phyloP scores from a whole-genome alignment of 2,888 invertebrate species.

The Drosophila meridiana region DNA sequence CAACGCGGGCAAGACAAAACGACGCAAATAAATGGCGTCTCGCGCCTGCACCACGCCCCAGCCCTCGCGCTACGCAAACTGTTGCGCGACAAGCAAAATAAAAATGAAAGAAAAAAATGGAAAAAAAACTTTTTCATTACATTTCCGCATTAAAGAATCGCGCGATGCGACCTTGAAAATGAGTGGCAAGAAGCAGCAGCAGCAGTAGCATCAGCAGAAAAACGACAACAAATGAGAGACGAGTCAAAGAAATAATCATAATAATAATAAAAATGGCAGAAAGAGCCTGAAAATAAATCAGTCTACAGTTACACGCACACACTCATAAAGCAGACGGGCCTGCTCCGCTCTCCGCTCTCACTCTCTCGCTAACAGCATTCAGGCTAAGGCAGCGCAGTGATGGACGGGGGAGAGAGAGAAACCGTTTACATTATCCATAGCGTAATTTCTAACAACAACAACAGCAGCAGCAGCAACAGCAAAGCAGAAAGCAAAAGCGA shows the following conservation, averaged over 20 bases:
- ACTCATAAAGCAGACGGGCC: background rate
- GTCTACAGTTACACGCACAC: slow-evolving; percentile 60
- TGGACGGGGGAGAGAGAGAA: slow-evolving; percentile 1
- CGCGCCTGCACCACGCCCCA: slow-evolving; percentile 29
- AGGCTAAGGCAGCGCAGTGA: background rate
- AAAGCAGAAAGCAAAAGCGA: slow-evolving; percentile 21
- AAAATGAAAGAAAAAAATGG: slow-evolving; percentile 14
- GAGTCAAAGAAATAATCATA: slow-evolving; percentile 73
- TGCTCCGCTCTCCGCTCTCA: background rate
- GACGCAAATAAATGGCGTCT: slow-evolving; percentile 61
- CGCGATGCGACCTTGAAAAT: slow-evolving; percentile 70
- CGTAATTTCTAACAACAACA: slow-evolving; percentile 75
- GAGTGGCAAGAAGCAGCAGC: slow-evolving; percentile 10
- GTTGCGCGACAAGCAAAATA: slow-evolving; percentile 42
- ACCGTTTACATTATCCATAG: slow-evolving; percentile 65
- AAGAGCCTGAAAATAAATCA: slow-evolving; percentile 77
- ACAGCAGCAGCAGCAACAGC: slow-evolving; percentile 27
- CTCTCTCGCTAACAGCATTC: slow-evolving; percentile 40
- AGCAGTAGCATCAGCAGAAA: slow-evolving; percentile 8
- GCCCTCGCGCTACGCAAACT: slow-evolving; percentile 1
- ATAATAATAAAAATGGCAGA: slow-evolving; percentile 76
- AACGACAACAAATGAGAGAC: slow-evolving; percentile 44
- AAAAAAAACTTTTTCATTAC: slow-evolving; percentile 77
- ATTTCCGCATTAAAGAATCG: slow-evolving; percentile 72
- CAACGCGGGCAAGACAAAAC: slow-evolving; percentile 56